These are phyloP conservation scores for Rhegmatorhina hoffmannsi DNA, from an alignment of 2,113 vertebrate species.

Conservation along the genomic window DNA sequence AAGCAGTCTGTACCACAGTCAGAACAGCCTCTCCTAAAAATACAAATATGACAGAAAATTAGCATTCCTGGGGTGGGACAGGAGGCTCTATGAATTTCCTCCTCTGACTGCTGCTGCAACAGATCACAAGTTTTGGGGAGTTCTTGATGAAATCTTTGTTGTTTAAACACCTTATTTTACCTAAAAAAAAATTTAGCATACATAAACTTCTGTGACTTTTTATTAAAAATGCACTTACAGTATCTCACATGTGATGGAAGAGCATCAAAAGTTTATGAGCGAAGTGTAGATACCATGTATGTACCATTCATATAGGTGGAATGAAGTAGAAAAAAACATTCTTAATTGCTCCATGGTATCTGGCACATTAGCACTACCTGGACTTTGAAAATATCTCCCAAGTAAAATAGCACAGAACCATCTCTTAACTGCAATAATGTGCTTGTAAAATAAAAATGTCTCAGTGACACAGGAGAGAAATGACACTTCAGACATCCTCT, in stretches of 20 bases:
- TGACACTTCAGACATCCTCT: not conserved
- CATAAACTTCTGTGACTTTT: not conserved
- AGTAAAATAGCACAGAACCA: not conserved
- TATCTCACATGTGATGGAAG: not conserved
- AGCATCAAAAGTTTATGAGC: not conserved
- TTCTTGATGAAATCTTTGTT: not conserved
- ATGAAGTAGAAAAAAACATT: not conserved
- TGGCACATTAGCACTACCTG: not conserved
- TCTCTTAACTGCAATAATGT: not conserved
- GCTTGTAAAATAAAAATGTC: not conserved
- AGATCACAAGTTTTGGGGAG: not conserved
- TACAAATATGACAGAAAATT: not conserved
- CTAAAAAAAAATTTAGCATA: not conserved
- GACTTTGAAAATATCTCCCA: not conserved
- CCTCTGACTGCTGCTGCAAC: not conserved
- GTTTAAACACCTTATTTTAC: not conserved
- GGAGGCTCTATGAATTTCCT: not conserved
- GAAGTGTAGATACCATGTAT: not conserved
- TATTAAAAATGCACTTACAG: not conserved
- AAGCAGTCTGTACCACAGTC: not conserved
- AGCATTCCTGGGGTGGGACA: not conserved
- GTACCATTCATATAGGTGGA: not conserved
- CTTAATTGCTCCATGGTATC: not conserved
- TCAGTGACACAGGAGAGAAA: not conserved
- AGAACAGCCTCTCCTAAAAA: not conserved